Base-by-base conservation (phyloP, 1,140 invertebrate genomes). In the Drosophila albomicans region DNA sequence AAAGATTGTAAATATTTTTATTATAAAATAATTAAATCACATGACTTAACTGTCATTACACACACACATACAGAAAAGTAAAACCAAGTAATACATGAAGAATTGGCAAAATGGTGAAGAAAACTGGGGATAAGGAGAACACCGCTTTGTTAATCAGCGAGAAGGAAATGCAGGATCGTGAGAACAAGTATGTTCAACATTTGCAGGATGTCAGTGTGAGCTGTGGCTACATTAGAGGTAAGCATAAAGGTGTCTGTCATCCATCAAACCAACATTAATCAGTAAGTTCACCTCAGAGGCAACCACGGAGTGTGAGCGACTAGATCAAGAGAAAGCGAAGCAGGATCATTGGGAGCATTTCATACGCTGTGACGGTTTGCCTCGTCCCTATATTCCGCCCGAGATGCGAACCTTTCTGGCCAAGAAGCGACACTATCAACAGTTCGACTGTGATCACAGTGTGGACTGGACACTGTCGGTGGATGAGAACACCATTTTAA, bases 391-490 rank as follows among this genome's bases (percentile, higher is more conserved):
- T 61, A 8, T 58, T 1, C 87, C 91, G 6, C 69, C 80, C 8
- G 87, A 91, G 32, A 73, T 92, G 32, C 77, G 91, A 4, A 65
- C 65, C 1, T 89, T 88, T 73, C 45, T 91, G 1, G 72, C 52
- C 1, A 75, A 81, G 43, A 63, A 70, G 11, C 75, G 74, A 0
- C 38, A 73, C 20, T 81, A 46, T 15, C 81, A 87, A n/a, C 48
- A 74, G 0, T 46, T 75, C 2, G 54, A 70, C 15, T 30, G 51
- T 0, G 58, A 77, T 0, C 15, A 63, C 1, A 70, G 54, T 5
- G 62, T 92, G 0, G 82, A 91, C 56, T 92, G 91, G 91, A 73
- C 67, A 0, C 20, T 92, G 32, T 65, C 63, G 1, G 72, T 92
- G 5, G 75, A 92, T 48, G 78, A 92, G 2, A 66, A 79, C 3